A percentile compares a stretch with the other conserved stretches of the same genome.
phyloP scores from a whole-genome alignment of 64 coral and sea anemone genomes.

The Orbicella faveolata region DNA sequence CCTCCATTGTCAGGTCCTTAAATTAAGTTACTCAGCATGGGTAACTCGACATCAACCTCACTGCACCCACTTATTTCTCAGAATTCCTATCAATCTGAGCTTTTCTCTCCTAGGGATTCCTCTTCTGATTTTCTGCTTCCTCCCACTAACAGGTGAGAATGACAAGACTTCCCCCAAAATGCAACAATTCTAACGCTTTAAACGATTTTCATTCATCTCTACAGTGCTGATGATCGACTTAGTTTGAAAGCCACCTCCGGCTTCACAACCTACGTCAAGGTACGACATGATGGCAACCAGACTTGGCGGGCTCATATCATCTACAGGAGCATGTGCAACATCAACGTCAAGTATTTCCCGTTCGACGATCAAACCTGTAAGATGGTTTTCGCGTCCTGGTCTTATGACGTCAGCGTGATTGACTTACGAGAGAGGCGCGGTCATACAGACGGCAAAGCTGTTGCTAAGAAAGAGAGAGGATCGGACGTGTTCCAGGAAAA shows the following conservation, averaged over 20 bases:
- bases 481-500: constrained; percentile 73
- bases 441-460: neutral
- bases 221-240: constrained; percentile 48
- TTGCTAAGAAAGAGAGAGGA: constrained; percentile 39
- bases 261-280: constrained; percentile 55
- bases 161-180: neutral
- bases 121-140: neutral
- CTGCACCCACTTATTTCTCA: neutral
- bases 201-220: neutral
- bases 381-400: constrained; percentile 87
- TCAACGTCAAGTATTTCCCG: constrained; percentile 86
- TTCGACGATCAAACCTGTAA: constrained; percentile 84
- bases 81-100: neutral
- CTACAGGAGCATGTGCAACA: constrained; percentile 82
- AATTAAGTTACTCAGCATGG: too few relatives aligned
- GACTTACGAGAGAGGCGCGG: constrained; percentile 24
- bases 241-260: constrained; percentile 58
- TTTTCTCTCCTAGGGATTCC: constrained; percentile 6
- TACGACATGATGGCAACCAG: constrained; percentile 64
- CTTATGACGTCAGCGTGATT: constrained; percentile 47
- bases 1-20: too few relatives aligned
- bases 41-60: neutral
- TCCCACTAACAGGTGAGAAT: neutral
- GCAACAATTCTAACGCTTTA: neutral
- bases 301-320: constrained; percentile 81